These are phyloP conservation scores for Penaeus indicus DNA, from an alignment of 1,140 invertebrate species.

Conservation along the genomic window DNA sequence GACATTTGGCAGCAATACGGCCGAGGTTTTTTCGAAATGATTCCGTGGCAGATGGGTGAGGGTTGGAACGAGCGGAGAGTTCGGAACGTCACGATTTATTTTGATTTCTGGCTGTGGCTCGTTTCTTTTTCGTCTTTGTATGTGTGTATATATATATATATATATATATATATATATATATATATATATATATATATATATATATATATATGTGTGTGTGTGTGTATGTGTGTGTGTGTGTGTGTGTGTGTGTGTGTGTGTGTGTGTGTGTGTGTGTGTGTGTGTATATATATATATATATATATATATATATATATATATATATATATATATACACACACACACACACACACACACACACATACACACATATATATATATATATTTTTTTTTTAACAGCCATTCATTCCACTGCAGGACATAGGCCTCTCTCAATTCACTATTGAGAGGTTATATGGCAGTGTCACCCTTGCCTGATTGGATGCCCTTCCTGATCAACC, in stretches of 20 bases:
- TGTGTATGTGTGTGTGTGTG: background rate
- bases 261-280: background rate
- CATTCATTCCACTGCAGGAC: too few species aligned
- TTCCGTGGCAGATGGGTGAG: too few species aligned
- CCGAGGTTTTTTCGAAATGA: too few species aligned
- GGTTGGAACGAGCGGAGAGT: too few species aligned
- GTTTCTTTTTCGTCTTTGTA: background rate
- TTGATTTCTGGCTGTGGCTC: too few species aligned
- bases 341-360: background rate
- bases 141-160: background rate
- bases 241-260: background rate
- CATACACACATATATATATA: background rate
- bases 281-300: background rate
- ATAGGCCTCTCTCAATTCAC: too few species aligned
- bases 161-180: background rate
- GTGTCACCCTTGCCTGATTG: too few species aligned
- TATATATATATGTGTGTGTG: background rate
- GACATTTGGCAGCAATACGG: too few species aligned
- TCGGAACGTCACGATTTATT: too few species aligned
- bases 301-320: background rate
- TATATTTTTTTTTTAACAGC: too few species aligned
- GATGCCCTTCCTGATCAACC: too few species aligned
- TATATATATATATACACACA: background rate
- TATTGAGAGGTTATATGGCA: too few species aligned
- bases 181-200: conserved; percentile 4